Evolutionary conservation across 2,113 vertebrate species (phyloP).

Genomic region (Proteles cristata): DNA sequence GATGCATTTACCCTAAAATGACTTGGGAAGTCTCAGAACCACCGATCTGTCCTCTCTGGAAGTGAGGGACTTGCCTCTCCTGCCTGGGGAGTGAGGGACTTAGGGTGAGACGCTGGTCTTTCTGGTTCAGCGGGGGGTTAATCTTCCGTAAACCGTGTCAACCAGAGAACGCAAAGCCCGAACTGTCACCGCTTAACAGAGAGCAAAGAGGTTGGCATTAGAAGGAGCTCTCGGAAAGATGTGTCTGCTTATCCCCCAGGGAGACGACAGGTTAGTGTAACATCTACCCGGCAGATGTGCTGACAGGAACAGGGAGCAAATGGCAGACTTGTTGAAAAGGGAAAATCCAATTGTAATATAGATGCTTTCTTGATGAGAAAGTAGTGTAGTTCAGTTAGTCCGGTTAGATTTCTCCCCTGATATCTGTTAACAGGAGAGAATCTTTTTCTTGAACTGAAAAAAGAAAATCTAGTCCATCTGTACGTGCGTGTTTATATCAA

Average conservation of each 20-base stretch:
- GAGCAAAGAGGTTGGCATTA: slow-evolving; percentile 60
- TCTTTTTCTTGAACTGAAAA: slow-evolving; percentile 52
- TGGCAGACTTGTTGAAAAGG: slow-evolving; percentile 40
- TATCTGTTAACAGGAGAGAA: slow-evolving; percentile 62
- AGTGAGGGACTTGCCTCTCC: neutral
- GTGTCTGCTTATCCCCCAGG: slow-evolving; percentile 62
- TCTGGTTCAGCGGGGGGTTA: neutral
- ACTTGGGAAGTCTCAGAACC: neutral
- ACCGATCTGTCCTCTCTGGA: neutral
- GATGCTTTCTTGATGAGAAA: slow-evolving; percentile 37
- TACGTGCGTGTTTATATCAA: slow-evolving; percentile 44
- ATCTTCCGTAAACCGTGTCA: neutral
- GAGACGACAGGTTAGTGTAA: slow-evolving; percentile 59
- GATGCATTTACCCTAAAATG: neutral
- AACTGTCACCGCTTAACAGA: slow-evolving; percentile 64
- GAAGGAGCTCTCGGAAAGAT: slow-evolving; percentile 45
- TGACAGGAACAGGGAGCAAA: slow-evolving; percentile 7
- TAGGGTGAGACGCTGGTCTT: neutral
- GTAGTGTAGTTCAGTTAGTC: neutral
- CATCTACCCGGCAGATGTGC: neutral
- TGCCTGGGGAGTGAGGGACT: neutral
- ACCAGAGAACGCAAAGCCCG: neutral
- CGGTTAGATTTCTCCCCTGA: slow-evolving; percentile 8
- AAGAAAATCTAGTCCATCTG: neutral
- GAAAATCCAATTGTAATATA: slow-evolving; percentile 35